These are phyloP conservation scores for Celastrina argiolus DNA, from an alignment of 2,888 invertebrate species.

Conservation along the genomic window DNA sequence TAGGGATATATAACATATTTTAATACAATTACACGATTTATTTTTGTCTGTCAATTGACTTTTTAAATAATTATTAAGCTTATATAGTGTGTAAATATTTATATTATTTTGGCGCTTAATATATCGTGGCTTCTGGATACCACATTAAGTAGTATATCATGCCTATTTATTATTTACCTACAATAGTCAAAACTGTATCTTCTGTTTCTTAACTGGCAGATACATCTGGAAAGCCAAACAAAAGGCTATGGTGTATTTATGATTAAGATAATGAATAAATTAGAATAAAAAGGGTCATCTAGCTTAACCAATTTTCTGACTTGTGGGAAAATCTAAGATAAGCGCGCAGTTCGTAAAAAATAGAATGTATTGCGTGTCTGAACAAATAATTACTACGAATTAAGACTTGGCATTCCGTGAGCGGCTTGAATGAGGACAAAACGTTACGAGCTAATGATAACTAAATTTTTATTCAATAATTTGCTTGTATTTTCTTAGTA, in stretches of 20 bases:
- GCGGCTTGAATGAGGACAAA: slow-evolving; percentile 10
- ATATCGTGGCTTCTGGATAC: too few species aligned
- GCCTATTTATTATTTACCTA: neutral
- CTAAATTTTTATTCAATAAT: neutral
- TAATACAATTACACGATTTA: too few species aligned
- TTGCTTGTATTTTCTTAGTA: neutral
- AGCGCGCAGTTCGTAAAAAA: slow-evolving; percentile 30
- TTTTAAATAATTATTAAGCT: too few species aligned
- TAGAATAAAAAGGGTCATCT: slow-evolving; percentile 30
- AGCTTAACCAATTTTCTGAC: slow-evolving; percentile 33
- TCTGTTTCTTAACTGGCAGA: neutral
- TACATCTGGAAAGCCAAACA: neutral
- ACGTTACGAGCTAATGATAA: neutral
- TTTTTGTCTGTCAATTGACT: too few species aligned
- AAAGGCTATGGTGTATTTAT: slow-evolving; percentile 7
- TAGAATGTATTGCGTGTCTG: slow-evolving; percentile 24
- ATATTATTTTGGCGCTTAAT: too few species aligned
- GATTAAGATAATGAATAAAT: slow-evolving; percentile 24
- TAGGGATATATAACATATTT: too few species aligned
- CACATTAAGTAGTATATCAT: neutral
- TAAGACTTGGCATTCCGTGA: neutral
- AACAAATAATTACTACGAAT: slow-evolving; percentile 19
- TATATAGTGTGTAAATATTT: too few species aligned
- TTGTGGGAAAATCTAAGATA: slow-evolving; percentile 32
- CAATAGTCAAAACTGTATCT: neutral